Evolutionary conservation across 2,113 vertebrate genomes (phyloP).

Genomic region (Ailuropoda melanoleuca): DNA sequence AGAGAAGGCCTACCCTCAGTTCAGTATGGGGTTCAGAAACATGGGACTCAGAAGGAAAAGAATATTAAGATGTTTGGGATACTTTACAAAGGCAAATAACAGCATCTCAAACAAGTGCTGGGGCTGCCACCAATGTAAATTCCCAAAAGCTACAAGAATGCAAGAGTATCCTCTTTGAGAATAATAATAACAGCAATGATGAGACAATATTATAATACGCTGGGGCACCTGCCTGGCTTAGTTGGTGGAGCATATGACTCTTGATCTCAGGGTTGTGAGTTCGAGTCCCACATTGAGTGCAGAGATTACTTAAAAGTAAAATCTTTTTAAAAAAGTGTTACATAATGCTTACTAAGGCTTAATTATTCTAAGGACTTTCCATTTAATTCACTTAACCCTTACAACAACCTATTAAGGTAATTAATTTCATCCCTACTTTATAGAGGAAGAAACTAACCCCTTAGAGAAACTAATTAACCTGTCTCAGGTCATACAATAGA

Average conservation of each 20-base stretch:
- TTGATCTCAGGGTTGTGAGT: not conserved
- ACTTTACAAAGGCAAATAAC: not conserved
- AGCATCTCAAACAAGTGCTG: not conserved
- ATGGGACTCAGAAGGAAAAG: not conserved
- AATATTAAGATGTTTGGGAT: not conserved
- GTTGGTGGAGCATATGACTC: not conserved
- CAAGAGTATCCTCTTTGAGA: not conserved
- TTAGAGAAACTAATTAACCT: slow-evolving; percentile 15
- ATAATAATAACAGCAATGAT: not conserved
- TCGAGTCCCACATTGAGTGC: not conserved
- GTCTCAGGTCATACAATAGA: not conserved
- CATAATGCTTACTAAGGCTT: not conserved
- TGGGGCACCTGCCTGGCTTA: not conserved
- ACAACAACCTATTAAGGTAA: not conserved
- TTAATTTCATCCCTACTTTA: not conserved
- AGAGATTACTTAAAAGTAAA: not conserved
- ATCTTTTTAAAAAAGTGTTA: not conserved
- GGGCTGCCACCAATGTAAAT: not conserved
- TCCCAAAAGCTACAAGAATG: not conserved
- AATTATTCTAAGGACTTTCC: not conserved
- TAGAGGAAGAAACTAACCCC: not conserved
- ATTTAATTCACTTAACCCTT: not conserved
- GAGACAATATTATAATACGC: not conserved
- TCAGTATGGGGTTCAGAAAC: not conserved
- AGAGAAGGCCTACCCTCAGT: not conserved